These are phyloP conservation scores for Nycticryphes semicollaris DNA, from an alignment of 2,113 vertebrate species.

Conservation along the genomic window DNA sequence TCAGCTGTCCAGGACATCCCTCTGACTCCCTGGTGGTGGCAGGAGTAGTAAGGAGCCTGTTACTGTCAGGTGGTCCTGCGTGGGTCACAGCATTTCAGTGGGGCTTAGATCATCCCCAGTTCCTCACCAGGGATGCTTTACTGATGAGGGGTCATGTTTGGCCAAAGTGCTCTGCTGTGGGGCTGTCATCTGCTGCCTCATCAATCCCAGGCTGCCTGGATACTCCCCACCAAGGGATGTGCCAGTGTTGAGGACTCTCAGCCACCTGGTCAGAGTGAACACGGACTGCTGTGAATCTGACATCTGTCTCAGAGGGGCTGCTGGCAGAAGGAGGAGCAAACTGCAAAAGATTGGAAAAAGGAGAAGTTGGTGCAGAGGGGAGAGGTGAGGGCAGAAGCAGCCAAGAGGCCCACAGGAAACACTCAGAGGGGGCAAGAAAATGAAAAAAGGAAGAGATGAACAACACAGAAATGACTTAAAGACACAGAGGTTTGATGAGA, in stretches of 20 bases:
- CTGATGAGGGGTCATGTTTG: neutral
- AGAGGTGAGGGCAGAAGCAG: neutral
- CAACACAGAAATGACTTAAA: neutral
- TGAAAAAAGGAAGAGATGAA: neutral
- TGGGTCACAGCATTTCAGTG: neutral
- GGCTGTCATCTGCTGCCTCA: accelerated
- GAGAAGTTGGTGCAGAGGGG: neutral
- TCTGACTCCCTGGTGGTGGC: accelerated
- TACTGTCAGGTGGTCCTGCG: neutral
- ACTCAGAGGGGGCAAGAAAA: neutral
- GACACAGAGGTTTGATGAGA: neutral
- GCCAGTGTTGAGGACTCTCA: accelerated
- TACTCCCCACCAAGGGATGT: accelerated
- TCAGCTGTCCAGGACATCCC: neutral
- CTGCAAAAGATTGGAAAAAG: neutral
- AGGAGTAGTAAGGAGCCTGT: neutral
- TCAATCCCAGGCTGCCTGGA: accelerated
- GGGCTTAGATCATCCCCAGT: neutral
- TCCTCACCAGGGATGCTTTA: neutral
- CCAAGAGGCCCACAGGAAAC: conserved; percentile 18
- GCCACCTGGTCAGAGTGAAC: accelerated
- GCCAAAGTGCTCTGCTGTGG: neutral
- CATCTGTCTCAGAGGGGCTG: neutral
- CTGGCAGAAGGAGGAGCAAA: neutral
- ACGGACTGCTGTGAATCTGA: neutral